Evolutionary conservation across 2,888 invertebrate genomes (phyloP), one percentile per base, ranked within the genome.

Genomic region (Campoplex nolae): DNA sequence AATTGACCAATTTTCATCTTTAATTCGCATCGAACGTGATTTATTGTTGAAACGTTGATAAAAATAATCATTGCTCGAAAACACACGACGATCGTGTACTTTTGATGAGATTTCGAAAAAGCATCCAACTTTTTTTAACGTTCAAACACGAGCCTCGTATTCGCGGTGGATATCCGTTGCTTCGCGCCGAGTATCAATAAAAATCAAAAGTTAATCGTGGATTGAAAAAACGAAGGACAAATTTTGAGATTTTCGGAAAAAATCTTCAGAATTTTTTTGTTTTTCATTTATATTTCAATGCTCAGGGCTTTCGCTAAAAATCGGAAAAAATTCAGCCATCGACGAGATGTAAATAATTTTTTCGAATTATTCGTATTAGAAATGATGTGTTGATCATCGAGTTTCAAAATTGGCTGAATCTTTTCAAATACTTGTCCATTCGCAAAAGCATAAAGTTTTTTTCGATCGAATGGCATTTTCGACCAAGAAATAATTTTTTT

Each of bases 1-100:
- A 83, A 78, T 79, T 76, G 75, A 83, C 76, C 70, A 45, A 78
- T 83, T 75, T 79, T 75, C 2, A 42, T 75, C 81, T 32, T 82
- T 79, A 51, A 68, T 83, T 86, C 71, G 75, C 75, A 83, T 83
- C 79, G 83, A 79, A 76, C 83, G 83, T 79, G 65, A 71, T 83
- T 83, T 75, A 70, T 58, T 75, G 70, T 58, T 68, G 42, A 58
- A 67, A 23, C 48, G 54, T 79, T 56, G n/a, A 80, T 58, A 56
- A 42, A 78, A 65, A 77, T 76, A 67, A 35, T 74, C 62, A 6
- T 74, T 48, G 28, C 45, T 18, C 28, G 23, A 38, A 35, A 23
- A 23, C 0, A 16, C 38, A 54, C 51, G 38, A 54, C 35, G 67
- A 76, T 48, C 35, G n/a, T 32, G 62, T 9, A 45, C 28, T 28